Percentiles rank a stretch among this genome's conserved stretches.
Conservation (phyloP, 1,140 invertebrate genomes). For the Drosophila subpulchrella region DNA sequence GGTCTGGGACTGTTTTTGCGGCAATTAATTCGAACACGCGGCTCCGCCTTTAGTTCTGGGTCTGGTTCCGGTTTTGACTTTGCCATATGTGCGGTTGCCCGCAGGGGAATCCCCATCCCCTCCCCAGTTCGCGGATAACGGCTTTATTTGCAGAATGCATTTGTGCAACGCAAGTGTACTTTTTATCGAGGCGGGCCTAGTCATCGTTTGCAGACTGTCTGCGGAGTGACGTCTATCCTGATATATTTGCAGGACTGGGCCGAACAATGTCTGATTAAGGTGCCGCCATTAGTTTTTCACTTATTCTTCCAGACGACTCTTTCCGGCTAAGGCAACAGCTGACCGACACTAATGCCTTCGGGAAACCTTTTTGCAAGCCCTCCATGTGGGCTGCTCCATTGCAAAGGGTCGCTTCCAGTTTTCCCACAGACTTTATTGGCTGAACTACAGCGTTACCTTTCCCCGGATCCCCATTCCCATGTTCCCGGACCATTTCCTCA, state of each 20-base stretch:
- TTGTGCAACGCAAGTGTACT: conserved; percentile 8
- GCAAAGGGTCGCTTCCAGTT: conserved; percentile 7
- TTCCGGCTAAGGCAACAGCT: conserved; percentile 57
- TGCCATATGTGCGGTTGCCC: conserved; percentile 78
- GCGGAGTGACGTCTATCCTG: conserved; percentile 60
- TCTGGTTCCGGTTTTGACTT: conserved; percentile 56
- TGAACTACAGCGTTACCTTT: conserved; percentile 6
- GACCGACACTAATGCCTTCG: conserved; percentile 58
- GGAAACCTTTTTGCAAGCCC: conserved; percentile 1
- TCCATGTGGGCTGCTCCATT: conserved; percentile 2
- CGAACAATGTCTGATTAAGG: conserved; percentile 37
- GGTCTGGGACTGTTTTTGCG: conserved; percentile 66
- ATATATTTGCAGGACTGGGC: conserved; percentile 60
- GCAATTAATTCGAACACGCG: conserved; percentile 81
- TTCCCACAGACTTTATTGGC: conserved; percentile 31
- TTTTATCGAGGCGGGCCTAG: conserved; percentile 7
- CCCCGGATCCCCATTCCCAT: background rate
- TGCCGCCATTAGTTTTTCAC: conserved; percentile 45
- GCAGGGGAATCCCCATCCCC: conserved; percentile 5
- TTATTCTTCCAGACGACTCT: background rate
- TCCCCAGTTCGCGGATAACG: background rate
- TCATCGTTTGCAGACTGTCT: conserved; percentile 18
- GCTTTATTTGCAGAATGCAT: conserved; percentile 31
- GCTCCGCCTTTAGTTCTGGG: conserved; percentile 44
- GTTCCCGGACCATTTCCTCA: conserved; percentile 4